phyloP scores from a whole-genome alignment of 2,888 invertebrate genomes.

The Nemoura dubitans region DNA sequence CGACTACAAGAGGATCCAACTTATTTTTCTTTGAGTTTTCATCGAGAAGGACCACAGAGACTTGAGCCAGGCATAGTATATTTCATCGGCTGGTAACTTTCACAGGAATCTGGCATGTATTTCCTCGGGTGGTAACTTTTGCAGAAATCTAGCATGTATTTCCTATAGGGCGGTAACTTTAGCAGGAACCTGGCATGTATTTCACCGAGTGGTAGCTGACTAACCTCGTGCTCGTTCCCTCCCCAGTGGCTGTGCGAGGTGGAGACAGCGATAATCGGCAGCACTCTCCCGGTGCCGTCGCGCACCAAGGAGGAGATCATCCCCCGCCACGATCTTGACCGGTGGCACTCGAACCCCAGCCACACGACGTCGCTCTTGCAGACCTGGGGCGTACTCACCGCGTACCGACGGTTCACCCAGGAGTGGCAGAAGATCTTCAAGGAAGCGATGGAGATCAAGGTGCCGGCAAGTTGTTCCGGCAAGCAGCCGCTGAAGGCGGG shows the following conservation, averaged over 20 bases:
- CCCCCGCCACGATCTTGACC: slow-evolving; percentile 34
- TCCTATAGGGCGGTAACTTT: too few relatives aligned
- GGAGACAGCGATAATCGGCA: slow-evolving; percentile 65
- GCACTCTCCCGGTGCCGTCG: slow-evolving; percentile 58
- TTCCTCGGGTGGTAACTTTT: too few relatives aligned
- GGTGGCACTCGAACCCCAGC: slow-evolving; percentile 56
- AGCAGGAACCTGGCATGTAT: too few relatives aligned
- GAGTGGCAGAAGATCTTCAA: slow-evolving; percentile 62
- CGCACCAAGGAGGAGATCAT: slow-evolving; percentile 47
- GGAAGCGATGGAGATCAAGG: background rate
- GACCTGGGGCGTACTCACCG: slow-evolving; percentile 69
- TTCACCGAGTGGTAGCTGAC: too few relatives aligned
- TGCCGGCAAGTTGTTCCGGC: background rate
- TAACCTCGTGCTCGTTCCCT: too few relatives aligned
- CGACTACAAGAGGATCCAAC: too few relatives aligned
- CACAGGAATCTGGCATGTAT: too few relatives aligned
- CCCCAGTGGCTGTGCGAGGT: slow-evolving; percentile 66
- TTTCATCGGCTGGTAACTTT: too few relatives aligned
- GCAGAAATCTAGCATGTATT: too few relatives aligned
- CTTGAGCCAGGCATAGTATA: too few relatives aligned
- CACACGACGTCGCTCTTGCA: slow-evolving; percentile 66
- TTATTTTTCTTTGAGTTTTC: too few relatives aligned
- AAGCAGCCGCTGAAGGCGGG: background rate
- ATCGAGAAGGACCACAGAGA: too few relatives aligned
- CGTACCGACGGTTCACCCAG: slow-evolving; percentile 67